Conservation (phyloP, 2,113 vertebrate genomes). For the Salvator merianae region DNA sequence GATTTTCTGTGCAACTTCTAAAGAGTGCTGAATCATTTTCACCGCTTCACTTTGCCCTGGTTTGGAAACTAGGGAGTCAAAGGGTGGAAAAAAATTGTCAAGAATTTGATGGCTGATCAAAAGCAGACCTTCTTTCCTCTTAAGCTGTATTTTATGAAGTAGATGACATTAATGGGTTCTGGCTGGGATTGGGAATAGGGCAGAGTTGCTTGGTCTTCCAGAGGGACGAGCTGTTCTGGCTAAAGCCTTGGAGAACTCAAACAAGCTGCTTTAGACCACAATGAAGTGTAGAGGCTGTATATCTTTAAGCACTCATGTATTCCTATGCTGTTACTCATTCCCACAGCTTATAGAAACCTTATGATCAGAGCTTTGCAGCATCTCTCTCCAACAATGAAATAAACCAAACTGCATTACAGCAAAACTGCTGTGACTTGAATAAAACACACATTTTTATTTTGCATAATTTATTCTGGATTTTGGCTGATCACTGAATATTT, state of each 20-base stretch:
- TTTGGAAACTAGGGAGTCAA: constrained; percentile 57
- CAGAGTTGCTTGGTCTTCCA: constrained; percentile 16
- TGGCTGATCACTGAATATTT: neutral
- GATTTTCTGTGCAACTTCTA: constrained; percentile 32
- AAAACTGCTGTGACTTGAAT: neutral
- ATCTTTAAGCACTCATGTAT: neutral
- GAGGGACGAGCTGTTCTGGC: neutral
- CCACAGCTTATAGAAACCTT: neutral
- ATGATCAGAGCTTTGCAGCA: neutral
- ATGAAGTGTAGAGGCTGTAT: neutral
- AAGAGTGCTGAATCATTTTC: constrained; percentile 56
- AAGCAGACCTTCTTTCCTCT: constrained; percentile 41
- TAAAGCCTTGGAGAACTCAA: accelerated
- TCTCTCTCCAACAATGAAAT: neutral
- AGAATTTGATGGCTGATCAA: neutral
- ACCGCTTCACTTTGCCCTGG: constrained; percentile 40
- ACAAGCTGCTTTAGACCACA: neutral
- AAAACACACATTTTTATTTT: neutral
- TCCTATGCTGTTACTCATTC: constrained; percentile 4
- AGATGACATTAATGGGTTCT: constrained; percentile 42
- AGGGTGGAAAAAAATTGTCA: constrained; percentile 47
- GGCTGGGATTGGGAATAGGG: neutral
- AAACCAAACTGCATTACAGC: neutral
- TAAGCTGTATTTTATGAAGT: constrained; percentile 29
- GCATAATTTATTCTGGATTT: neutral